phyloP scores from a whole-genome alignment of 2,888 invertebrate species.

The Macaria notata region DNA sequence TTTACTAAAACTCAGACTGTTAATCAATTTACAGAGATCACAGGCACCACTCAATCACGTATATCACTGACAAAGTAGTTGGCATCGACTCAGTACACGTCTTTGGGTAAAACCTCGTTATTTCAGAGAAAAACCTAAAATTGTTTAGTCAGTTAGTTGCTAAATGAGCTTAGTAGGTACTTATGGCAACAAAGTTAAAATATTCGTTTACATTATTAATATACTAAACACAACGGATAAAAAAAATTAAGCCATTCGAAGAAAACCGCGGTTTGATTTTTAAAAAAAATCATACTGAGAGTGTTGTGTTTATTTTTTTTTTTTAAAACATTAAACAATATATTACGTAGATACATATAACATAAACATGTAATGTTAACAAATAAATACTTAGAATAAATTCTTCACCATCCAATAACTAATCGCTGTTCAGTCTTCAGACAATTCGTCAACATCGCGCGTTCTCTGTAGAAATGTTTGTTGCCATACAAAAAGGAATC shows the following conservation, averaged over 20 bases:
- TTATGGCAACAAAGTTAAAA: no score
- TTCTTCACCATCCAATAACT: constrained; percentile 37
- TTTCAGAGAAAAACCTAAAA: neutral
- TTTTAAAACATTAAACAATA: no score
- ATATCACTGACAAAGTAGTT: constrained; percentile 21
- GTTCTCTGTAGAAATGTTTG: constrained; percentile 72
- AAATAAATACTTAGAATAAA: constrained; percentile 35
- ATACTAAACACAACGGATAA: no score
- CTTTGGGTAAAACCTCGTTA: neutral
- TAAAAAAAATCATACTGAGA: no score
- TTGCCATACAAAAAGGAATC: neutral
- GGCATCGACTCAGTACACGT: constrained; percentile 14
- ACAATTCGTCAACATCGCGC: constrained; percentile 76
- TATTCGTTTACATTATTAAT: no score
- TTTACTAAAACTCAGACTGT: constrained; percentile 59
- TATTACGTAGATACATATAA: no score
- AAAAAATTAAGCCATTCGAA: no score
- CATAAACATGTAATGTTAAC: constrained; percentile 1
- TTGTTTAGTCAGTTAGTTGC: no score
- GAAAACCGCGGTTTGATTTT: no score
- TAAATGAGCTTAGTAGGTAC: no score
- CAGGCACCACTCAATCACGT: constrained; percentile 65
- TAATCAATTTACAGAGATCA: constrained; percentile 74
- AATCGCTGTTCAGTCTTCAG: constrained; percentile 46
- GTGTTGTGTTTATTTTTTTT: no score